These are phyloP conservation scores for Centropus bengalensis DNA, from an alignment of 2,113 vertebrate species.

Conservation along the genomic window DNA sequence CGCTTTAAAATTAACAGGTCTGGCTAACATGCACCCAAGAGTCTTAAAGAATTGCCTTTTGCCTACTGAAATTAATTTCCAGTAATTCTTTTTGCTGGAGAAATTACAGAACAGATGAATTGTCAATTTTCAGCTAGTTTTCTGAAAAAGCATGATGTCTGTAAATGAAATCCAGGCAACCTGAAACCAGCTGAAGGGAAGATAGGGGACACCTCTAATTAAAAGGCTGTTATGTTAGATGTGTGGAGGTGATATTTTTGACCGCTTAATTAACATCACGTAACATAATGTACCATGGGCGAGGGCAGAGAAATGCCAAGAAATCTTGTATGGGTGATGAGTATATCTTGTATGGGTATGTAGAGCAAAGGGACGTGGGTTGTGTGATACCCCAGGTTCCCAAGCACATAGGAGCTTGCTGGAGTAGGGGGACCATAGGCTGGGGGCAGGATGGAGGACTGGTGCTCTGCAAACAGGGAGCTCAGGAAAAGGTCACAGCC, in stretches of 20 bases:
- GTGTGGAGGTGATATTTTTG: not conserved
- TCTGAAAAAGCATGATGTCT: not conserved
- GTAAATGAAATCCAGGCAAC: not conserved
- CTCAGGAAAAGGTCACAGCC: not conserved
- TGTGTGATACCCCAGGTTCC: fast-evolving
- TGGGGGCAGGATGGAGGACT: not conserved
- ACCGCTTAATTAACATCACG: not conserved
- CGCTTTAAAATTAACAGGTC: slow-evolving; percentile 31
- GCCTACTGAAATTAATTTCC: slow-evolving; percentile 12
- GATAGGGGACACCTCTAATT: not conserved
- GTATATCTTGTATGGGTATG: no score
- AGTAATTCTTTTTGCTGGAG: not conserved
- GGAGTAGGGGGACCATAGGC: not conserved
- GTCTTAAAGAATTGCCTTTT: slow-evolving; percentile 14
- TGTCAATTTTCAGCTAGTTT: not conserved
- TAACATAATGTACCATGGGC: fast-evolving
- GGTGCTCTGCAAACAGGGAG: not conserved
- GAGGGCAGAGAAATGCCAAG: not conserved
- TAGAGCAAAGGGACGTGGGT: not conserved
- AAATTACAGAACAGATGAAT: not conserved
- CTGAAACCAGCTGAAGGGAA: not conserved
- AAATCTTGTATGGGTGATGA: no score
- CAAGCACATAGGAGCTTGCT: not conserved
- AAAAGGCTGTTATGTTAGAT: not conserved
- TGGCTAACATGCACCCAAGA: not conserved